Percentiles rank a stretch among this genome's conserved stretches.
phyloP scores from a whole-genome alignment of 2,888 invertebrate species.

The Hirtodrosophila trivittata region DNA sequence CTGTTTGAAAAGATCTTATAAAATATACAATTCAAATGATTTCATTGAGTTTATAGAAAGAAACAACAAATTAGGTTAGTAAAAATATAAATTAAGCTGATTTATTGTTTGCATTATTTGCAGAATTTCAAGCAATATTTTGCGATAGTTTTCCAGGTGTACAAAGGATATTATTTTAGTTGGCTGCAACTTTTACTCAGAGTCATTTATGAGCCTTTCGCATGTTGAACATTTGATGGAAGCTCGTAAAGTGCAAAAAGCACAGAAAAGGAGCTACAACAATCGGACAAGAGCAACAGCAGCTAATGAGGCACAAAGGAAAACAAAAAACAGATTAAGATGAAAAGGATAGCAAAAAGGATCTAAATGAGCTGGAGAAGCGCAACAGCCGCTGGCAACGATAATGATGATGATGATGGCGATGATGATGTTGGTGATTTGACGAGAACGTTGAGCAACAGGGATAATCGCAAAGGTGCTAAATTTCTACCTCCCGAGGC shows the following conservation, averaged over 20 bases:
- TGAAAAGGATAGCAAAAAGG: slow-evolving; percentile 24
- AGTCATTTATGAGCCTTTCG: slow-evolving; percentile 51
- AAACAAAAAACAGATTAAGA: background rate
- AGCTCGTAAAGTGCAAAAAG: slow-evolving; percentile 34
- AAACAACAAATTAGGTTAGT: too few relatives aligned
- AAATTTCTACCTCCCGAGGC: slow-evolving; percentile 33
- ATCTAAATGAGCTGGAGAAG: slow-evolving; percentile 45
- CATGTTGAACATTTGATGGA: slow-evolving; percentile 55
- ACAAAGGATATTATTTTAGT: too few relatives aligned
- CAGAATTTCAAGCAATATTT: too few relatives aligned
- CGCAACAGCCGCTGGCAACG: slow-evolving; percentile 29
- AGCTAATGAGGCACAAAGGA: slow-evolving; percentile 55
- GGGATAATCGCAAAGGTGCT: slow-evolving; percentile 41
- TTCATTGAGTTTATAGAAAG: too few relatives aligned
- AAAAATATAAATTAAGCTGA: too few relatives aligned
- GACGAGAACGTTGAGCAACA: background rate
- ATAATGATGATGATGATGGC: slow-evolving; percentile 32
- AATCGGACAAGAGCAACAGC: slow-evolving; percentile 23
- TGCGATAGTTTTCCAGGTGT: too few relatives aligned
- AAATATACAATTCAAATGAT: too few relatives aligned
- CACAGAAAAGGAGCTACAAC: slow-evolving; percentile 3
- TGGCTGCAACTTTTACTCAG: background rate
- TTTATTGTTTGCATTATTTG: too few relatives aligned
- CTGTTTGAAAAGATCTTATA: too few relatives aligned
- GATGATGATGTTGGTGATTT: slow-evolving; percentile 8